A percentile compares a stretch with the other conserved stretches of the same genome.
Conservation (phyloP, 2,888 invertebrate species). For the Hydrotaea diabolus region DNA sequence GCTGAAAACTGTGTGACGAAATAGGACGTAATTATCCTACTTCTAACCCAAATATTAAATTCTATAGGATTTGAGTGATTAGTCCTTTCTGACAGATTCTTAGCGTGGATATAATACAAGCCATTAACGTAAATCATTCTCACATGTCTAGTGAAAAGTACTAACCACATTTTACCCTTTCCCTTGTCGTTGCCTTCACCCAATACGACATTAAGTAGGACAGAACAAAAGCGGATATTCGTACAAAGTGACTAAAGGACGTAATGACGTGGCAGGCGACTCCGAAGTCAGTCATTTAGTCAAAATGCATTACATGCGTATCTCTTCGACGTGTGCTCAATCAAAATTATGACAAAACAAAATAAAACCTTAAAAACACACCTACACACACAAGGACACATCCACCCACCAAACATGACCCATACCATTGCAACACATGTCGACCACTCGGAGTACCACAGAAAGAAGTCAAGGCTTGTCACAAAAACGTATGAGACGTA, state of each 20-base stretch:
- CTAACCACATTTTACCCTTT: constrained; percentile 8
- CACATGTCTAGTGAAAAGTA: not conserved
- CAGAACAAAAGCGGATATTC: constrained; percentile 28
- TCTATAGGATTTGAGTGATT: not conserved
- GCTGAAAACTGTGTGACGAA: no score
- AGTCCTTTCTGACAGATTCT: not conserved
- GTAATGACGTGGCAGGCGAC: constrained; percentile 50
- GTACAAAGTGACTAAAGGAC: constrained; percentile 46
- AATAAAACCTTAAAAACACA: constrained; percentile 58
- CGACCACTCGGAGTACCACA: not conserved
- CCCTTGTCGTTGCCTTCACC: not conserved
- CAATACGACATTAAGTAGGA: constrained; percentile 37
- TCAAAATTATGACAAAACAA: constrained; percentile 78
- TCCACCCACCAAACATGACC: constrained; percentile 10
- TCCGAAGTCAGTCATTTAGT: constrained; percentile 50
- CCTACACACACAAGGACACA: not conserved
- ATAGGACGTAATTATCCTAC: no score
- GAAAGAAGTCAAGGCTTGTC: not conserved
- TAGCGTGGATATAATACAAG: not conserved
- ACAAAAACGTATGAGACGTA: not conserved
- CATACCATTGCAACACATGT: not conserved
- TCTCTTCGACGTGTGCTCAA: constrained; percentile 74
- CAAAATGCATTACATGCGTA: constrained; percentile 67
- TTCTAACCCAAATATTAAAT: no score
- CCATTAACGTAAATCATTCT: not conserved